These are phyloP conservation scores for Eulemur mongoz DNA, from an alignment of 2,797 vertebrate species.

Conservation along the genomic window DNA sequence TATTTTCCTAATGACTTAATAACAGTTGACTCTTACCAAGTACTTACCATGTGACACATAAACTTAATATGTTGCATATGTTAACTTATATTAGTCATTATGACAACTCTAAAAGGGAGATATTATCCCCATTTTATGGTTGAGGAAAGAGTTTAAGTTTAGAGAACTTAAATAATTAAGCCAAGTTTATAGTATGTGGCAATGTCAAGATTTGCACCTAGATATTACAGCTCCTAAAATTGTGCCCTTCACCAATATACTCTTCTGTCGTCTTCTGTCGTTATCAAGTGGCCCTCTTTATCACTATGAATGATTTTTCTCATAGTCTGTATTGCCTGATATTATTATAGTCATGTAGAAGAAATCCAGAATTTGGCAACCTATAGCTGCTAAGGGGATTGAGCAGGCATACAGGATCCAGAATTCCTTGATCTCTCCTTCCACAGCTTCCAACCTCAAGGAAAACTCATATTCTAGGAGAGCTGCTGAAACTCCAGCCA, in stretches of 20 bases:
- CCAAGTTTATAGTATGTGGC: background rate
- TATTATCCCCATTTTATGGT: background rate
- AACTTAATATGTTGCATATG: background rate
- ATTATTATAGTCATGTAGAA: background rate
- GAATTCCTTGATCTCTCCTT: background rate
- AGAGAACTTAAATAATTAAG: background rate
- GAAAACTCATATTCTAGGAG: background rate
- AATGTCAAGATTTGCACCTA: background rate
- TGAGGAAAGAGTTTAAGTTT: conserved; percentile 16
- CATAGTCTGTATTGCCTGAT: background rate
- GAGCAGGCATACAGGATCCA: background rate
- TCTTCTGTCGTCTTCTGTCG: background rate
- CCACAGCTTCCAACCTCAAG: background rate
- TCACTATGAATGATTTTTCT: background rate
- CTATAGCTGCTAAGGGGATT: background rate
- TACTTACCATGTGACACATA: background rate
- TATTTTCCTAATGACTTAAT: conserved; percentile 3
- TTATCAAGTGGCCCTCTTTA: background rate
- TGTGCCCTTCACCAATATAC: background rate
- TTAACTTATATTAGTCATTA: conserved; percentile 11
- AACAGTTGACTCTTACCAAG: background rate
- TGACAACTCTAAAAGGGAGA: background rate
- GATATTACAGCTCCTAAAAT: background rate
- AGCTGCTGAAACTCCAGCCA: background rate
- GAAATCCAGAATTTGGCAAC: background rate